Percentiles rank a stretch among this genome's conserved stretches.
Conservation (phyloP, 2,888 invertebrate genomes). For the Siphlonurus alternatus region DNA sequence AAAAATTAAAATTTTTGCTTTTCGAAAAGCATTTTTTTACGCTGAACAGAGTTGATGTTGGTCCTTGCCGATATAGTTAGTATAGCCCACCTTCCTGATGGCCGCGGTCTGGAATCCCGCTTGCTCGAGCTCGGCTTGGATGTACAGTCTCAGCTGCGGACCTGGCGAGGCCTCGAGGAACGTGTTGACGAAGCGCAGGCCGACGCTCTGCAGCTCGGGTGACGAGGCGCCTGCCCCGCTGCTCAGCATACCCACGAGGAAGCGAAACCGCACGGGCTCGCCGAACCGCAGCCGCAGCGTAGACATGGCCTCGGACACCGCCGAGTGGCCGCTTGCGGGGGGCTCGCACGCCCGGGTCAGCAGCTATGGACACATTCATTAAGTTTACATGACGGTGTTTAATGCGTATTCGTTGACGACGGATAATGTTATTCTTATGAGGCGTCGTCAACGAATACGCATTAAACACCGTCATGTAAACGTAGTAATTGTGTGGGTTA, state of each 20-base stretch:
- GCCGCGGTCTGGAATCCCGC: slow-evolving; percentile 50
- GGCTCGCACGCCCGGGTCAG: slow-evolving; percentile 64
- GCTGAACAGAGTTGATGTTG: no score
- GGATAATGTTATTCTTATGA: no score
- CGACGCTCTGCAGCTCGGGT: slow-evolving; percentile 58
- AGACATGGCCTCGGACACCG: slow-evolving; percentile 80
- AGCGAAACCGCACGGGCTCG: slow-evolving; percentile 82
- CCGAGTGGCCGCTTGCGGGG: slow-evolving; percentile 53
- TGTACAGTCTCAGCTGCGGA: slow-evolving; percentile 59
- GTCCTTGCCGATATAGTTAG: no score
- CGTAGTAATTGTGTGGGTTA: no score
- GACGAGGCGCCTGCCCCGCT: slow-evolving; percentile 42
- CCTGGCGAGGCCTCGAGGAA: slow-evolving; percentile 59
- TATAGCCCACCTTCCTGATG: slow-evolving; percentile 30
- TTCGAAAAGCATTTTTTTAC: no score
- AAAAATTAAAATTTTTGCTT: no score
- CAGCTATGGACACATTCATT: slow-evolving; percentile 35
- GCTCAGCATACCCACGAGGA: slow-evolving; percentile 75
- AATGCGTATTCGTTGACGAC: no score
- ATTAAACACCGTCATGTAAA: no score
- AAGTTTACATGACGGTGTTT: no score
- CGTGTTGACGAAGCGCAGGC: slow-evolving; percentile 69
- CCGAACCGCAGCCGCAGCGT: slow-evolving; percentile 74
- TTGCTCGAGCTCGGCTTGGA: slow-evolving; percentile 70
- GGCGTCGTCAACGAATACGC: no score